Evolutionary conservation across 1,140 invertebrate genomes (phyloP).

Genomic region (Dendroctonus valens): DNA sequence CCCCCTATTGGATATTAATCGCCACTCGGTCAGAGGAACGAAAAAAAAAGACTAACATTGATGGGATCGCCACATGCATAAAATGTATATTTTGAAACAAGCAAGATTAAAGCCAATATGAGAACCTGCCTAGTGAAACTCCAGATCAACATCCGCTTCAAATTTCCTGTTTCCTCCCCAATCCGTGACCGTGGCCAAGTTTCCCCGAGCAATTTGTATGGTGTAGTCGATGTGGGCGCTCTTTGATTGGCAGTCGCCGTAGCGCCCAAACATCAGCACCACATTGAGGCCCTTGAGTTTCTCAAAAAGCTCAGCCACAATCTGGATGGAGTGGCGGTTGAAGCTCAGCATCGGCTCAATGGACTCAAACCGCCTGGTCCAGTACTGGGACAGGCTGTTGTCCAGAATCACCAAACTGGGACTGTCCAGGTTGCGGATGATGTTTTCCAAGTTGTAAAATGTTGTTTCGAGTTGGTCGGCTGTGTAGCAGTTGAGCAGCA

Average conservation of each 20-base stretch:
- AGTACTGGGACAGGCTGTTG: slow-evolving; percentile 27
- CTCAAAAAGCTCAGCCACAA: slow-evolving; percentile 18
- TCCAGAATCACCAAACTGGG: slow-evolving; percentile 28
- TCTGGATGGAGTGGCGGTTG: slow-evolving; percentile 24
- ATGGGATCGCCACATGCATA: too few species aligned
- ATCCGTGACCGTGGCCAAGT: neutral
- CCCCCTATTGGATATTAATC: too few species aligned
- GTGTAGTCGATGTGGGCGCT: neutral
- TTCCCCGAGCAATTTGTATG: neutral
- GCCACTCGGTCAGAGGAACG: too few species aligned
- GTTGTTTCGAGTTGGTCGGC: slow-evolving; percentile 31
- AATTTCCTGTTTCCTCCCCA: neutral
- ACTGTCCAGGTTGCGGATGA: slow-evolving; percentile 26
- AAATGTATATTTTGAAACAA: too few species aligned
- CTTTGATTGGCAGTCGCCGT: neutral
- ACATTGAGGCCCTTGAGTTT: slow-evolving; percentile 30
- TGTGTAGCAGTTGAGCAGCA: slow-evolving; percentile 33
- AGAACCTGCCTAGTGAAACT: neutral
- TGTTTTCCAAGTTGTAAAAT: slow-evolving; percentile 31
- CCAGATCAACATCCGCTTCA: neutral
- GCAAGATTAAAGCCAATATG: too few species aligned
- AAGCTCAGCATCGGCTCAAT: slow-evolving; percentile 18
- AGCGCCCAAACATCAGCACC: slow-evolving; percentile 27
- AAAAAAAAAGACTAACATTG: too few species aligned
- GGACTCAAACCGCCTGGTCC: slow-evolving; percentile 18